A percentile compares a stretch with the other conserved stretches of the same genome.
These are phyloP conservation scores for Sinocyclocheilus rhinocerous DNA, from an alignment of 2,113 vertebrate species.

Conservation along the genomic window DNA sequence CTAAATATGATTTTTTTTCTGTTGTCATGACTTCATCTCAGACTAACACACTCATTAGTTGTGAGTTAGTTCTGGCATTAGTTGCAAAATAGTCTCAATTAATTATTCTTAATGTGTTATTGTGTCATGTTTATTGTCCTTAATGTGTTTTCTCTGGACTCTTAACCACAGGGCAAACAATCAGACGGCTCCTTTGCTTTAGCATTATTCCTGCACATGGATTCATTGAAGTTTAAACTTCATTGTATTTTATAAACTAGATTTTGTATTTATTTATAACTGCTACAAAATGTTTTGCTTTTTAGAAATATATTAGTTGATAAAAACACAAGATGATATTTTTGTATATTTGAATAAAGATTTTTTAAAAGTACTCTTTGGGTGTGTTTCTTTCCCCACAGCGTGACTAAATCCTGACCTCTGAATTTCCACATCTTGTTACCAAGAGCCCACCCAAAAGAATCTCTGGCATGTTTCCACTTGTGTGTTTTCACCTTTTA, in stretches of 20 bases:
- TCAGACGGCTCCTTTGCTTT: constrained; percentile 49
- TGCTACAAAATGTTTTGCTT: not conserved
- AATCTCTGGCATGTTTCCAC: not conserved
- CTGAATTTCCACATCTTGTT: not conserved
- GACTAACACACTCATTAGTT: constrained; percentile 1
- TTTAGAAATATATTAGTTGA: not conserved
- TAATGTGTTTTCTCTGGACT: constrained; percentile 28
- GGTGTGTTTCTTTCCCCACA: not conserved
- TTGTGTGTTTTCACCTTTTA: not conserved
- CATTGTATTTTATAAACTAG: not conserved
- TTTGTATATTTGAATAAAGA: constrained; percentile 21
- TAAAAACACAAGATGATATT: not conserved
- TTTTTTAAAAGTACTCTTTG: not conserved
- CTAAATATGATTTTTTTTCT: not conserved
- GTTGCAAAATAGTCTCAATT: not conserved
- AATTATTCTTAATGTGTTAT: constrained; percentile 1
- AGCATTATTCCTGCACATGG: constrained; percentile 45
- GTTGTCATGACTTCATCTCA: not conserved
- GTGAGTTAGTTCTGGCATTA: constrained; percentile 8
- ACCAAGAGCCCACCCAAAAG: not conserved
- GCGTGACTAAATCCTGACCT: not conserved
- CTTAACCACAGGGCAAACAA: constrained; percentile 47
- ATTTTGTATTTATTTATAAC: constrained; percentile 17
- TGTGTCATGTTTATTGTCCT: not conserved
- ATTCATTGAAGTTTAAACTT: not conserved